Base-by-base conservation (phyloP, 2,797 vertebrate genomes). In the Pelochelys cantorii region DNA sequence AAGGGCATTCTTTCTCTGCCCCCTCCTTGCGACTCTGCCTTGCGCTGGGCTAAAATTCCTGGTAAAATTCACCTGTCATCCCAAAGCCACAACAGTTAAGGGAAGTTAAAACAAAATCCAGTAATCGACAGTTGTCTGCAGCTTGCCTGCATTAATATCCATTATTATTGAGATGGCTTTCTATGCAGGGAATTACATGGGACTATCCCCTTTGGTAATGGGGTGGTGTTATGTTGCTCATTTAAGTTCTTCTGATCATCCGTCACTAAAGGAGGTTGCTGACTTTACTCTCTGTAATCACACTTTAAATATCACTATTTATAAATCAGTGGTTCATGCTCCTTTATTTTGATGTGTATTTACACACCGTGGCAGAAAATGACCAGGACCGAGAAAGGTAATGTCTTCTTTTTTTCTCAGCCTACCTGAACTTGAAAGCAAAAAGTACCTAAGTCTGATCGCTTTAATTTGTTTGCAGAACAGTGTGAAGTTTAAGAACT, bases 61-160 rank as follows among this genome's bases (percentile, higher is more conserved):
- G 81, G 20, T 31, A 29, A 13, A 84, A 25, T 25, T 18, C 81
- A 37, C 48, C 62, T 55, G 53, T 54, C 3, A 9, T 77, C 42
- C 23, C 14, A 17, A 27, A 52, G 74, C 42, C 37, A 23, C 12
- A 27, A 77, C 20, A 57, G 11, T 5, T 37, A n/a, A 11, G 57
- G n/a, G 75, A 37, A 18, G n/a, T 57, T 53, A 79, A 57, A 34
- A 20, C 4, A n/a, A 31, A n/a, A 62, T 62, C 23, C 60, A 68
- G 3, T 14, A 1, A 11, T 52, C 0, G 1, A 22, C 56, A 1
- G 0, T 0, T 0, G 0, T 52, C 0, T 4, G 48, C 75, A 59
- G 52, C 3, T 59, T 10, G 25, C 75, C 65, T n/a, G 55, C 2
- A 3, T 71, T 71, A 17, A 0, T 13, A 53, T 79, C 82, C 11